These are phyloP conservation scores for Euplexia lucipara DNA, from an alignment of 2,888 invertebrate genomes.

Conservation along the genomic window DNA sequence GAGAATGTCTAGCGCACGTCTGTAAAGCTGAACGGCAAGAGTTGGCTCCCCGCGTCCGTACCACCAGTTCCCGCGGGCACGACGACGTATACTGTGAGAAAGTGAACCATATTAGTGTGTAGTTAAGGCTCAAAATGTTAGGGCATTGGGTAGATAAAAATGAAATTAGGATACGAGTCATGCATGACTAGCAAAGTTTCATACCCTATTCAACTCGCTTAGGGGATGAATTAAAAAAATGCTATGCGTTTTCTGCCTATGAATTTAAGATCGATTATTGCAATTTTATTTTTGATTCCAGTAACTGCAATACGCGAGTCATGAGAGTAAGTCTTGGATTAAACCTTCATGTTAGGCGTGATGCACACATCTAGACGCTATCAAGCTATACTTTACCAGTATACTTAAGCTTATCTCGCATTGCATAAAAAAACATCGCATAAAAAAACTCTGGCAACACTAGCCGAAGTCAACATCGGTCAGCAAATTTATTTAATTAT, in stretches of 20 bases:
- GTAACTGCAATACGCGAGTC: not conserved
- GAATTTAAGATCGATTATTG: not conserved
- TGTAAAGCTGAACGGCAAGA: conserved; percentile 96
- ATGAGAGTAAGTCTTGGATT: not conserved
- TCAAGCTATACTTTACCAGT: too few species aligned
- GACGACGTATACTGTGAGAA: conserved; percentile 81
- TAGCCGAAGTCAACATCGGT: too few species aligned
- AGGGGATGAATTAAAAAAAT: too few species aligned
- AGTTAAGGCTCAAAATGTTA: not conserved
- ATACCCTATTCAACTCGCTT: too few species aligned
- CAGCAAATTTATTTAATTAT: too few species aligned
- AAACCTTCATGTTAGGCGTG: not conserved
- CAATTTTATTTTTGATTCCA: not conserved
- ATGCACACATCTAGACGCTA: too few species aligned
- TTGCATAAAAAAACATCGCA: too few species aligned
- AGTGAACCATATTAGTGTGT: conserved; percentile 22
- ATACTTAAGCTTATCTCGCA: too few species aligned
- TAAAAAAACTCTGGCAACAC: too few species aligned
- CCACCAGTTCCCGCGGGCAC: conserved; percentile 97
- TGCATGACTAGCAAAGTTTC: too few species aligned
- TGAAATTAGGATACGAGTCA: not conserved
- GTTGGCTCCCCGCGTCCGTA: conserved; percentile 95
- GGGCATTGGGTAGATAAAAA: not conserved
- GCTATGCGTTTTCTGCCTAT: too few species aligned
- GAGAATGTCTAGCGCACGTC: conserved; percentile 95